Base-by-base conservation (phyloP, 1,140 invertebrate genomes). In the Pogonognathellus flavescens region DNA sequence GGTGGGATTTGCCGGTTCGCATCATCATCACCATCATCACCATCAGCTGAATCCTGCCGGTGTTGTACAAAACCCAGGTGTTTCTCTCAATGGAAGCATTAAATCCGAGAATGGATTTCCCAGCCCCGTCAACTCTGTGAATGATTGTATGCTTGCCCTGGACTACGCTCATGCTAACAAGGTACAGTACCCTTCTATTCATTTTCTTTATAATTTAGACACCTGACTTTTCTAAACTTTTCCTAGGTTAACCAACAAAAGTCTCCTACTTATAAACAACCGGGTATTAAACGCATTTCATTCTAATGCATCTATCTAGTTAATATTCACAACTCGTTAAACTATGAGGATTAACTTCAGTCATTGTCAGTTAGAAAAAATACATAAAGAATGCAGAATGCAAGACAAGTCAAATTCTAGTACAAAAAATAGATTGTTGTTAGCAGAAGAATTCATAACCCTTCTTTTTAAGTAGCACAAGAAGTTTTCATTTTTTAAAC, bases 131-230 rank as follows among this genome's bases (percentile, higher is more conserved):
- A 86, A 87, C 72, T 55, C 83, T 13, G 85, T 87, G 90, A 94
- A 93, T 88, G 94, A 94, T 90, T 94, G 94, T 90, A 94, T 94
- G 94, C 90, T 94, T 81, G 93, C 93, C 14, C 91, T 94, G 31
- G 94, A 94, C 89, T 94, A 94, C 89, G 93, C 93, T 7, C 93
- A 94, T 89, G 70, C 70, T n/a, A 93, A 93, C 89, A 94, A 94
- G 92, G 93, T 94, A 89, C 92, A 91, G 88, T 72, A 72, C 16
- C 1, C 25, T 72, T 9, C 20, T 31, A 22, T 18, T 31, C 31
- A 50, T 16, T n/a, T 14, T 62, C 10, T 49, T 62, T 41, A n/a
- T n/a, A n/a, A n/a, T n/a, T n/a, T 11, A 2, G 1, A 60, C 31
- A 31, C n/a, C n/a, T 81, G 41, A 14, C 41, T 49, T 50, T n/a